Conservation (phyloP, 2,888 invertebrate species). For the Microctonus hyperodae region DNA sequence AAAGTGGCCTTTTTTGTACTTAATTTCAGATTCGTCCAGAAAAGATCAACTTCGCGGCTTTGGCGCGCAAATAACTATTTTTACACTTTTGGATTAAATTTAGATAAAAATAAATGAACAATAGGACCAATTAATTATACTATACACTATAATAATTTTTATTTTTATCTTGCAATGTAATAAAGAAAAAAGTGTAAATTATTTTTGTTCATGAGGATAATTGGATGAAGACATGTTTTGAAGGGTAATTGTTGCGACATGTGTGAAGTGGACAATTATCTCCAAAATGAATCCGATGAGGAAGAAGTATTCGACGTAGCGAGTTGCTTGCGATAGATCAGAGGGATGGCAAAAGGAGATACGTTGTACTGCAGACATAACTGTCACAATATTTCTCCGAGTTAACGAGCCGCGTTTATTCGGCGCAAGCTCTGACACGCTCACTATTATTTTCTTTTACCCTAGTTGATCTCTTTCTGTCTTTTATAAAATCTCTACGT, state of each 20-base stretch:
- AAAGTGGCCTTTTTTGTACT: too few relatives aligned
- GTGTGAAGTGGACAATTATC: slow-evolving; percentile 49
- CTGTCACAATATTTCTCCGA: slow-evolving; percentile 61
- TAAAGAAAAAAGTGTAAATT: neutral
- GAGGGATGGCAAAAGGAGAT: slow-evolving; percentile 49
- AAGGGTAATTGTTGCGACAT: slow-evolving; percentile 43
- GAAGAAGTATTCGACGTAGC: slow-evolving; percentile 26
- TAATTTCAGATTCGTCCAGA: too few relatives aligned
- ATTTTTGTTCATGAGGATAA: slow-evolving; percentile 24
- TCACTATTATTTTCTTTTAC: neutral
- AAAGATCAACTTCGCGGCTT: too few relatives aligned
- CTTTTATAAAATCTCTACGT: slow-evolving; percentile 28
- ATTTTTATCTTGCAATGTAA: neutral
- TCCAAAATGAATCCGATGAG: slow-evolving; percentile 21
- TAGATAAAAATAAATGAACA: too few relatives aligned
- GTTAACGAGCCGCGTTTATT: slow-evolving; percentile 59
- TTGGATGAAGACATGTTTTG: slow-evolving; percentile 41
- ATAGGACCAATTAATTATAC: too few relatives aligned
- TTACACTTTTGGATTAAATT: too few relatives aligned
- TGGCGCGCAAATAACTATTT: neutral
- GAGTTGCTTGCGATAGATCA: slow-evolving; percentile 51
- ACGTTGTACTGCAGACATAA: slow-evolving; percentile 56
- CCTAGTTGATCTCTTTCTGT: neutral
- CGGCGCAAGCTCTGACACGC: slow-evolving; percentile 36
- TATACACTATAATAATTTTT: too few relatives aligned